phyloP scores from a whole-genome alignment of 2,888 invertebrate genomes.

The Deilephila porcellus region DNA sequence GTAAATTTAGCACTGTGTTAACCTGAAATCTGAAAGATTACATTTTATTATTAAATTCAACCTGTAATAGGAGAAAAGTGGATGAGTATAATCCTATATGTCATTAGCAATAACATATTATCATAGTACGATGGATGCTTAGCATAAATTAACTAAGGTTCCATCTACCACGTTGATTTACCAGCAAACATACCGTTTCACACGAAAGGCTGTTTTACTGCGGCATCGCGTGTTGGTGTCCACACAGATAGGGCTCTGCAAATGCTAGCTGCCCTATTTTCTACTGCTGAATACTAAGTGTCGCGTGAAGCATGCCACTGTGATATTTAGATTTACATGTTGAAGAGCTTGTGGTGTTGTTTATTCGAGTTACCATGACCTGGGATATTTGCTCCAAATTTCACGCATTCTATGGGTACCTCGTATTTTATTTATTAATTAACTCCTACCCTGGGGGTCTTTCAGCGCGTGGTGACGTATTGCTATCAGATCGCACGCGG shows the following conservation, averaged over 20 bases:
- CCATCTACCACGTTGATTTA: not conserved
- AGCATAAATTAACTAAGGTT: too few relatives aligned
- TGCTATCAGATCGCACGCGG: too few relatives aligned
- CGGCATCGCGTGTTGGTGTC: slow-evolving; percentile 2
- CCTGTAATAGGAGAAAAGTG: too few relatives aligned
- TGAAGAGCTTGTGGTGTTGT: not conserved
- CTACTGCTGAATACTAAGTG: not conserved
- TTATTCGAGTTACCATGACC: not conserved
- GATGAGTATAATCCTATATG: too few relatives aligned
- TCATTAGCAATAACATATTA: too few relatives aligned
- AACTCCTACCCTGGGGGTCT: too few relatives aligned
- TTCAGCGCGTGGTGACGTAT: too few relatives aligned
- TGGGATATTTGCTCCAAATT: not conserved
- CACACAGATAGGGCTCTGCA: not conserved
- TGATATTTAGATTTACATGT: not conserved
- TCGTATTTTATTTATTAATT: too few relatives aligned
- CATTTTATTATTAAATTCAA: too few relatives aligned
- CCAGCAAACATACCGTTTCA: not conserved
- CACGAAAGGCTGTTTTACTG: not conserved
- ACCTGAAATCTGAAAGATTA: too few relatives aligned
- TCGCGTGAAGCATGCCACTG: slow-evolving; percentile 6
- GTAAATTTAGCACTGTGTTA: too few relatives aligned
- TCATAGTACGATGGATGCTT: too few relatives aligned
- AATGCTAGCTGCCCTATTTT: not conserved
- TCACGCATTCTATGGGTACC: not conserved